Conservation (phyloP, 1,140 invertebrate species). For the Drosophila ogumai region DNA sequence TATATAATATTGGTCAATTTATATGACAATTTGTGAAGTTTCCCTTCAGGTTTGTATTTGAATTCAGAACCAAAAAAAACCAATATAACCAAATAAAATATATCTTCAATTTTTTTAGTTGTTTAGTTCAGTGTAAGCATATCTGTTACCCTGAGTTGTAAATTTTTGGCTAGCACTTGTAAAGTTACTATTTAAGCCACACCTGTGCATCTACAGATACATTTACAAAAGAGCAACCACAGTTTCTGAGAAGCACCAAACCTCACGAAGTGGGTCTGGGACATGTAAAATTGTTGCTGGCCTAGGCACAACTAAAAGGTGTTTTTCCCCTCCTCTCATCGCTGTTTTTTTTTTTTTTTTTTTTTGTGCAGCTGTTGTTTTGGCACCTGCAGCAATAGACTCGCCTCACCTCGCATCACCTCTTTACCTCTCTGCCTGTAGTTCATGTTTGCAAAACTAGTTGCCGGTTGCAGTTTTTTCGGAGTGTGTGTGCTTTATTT, state of each 20-base stretch:
- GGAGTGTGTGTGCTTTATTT: constrained; percentile 29
- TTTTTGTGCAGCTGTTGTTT: constrained; percentile 43
- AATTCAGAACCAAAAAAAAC: not conserved
- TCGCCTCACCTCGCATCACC: constrained; percentile 4
- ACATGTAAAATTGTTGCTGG: constrained; percentile 57
- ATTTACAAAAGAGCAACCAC: constrained; percentile 18
- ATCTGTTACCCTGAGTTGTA: not conserved
- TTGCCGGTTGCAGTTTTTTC: constrained; percentile 57
- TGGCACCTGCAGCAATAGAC: constrained; percentile 60
- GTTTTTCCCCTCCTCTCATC: constrained; percentile 17
- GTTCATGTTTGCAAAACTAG: constrained; percentile 39
- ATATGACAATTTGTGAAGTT: not conserved
- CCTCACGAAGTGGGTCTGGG: constrained; percentile 54
- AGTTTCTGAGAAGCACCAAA: constrained; percentile 20
- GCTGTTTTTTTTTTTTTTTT: constrained; percentile 19
- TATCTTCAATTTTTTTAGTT: not conserved
- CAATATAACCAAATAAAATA: not conserved
- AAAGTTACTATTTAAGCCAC: not conserved
- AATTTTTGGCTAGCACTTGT: not conserved
- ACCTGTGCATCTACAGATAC: constrained; percentile 13
- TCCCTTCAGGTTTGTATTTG: not conserved
- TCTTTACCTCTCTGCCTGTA: not conserved
- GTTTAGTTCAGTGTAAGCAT: not conserved
- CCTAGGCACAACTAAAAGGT: constrained; percentile 52
- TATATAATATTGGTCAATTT: not conserved